Base-by-base conservation (phyloP, 2,888 invertebrate genomes). In the Epiperipatus broadwayi region DNA sequence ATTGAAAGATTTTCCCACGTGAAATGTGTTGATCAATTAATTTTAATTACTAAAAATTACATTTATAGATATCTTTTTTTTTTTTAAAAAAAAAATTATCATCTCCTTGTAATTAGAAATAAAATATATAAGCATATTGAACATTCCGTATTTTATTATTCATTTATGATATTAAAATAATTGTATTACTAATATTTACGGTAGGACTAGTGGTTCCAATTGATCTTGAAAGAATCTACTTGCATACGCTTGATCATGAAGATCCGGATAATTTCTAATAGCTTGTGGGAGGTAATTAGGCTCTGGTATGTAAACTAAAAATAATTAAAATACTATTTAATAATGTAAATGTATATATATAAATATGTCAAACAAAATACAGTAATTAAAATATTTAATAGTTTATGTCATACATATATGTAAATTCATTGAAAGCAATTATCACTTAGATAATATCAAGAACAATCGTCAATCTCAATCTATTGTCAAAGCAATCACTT, bases 241-340 rank as follows among this genome's bases (percentile, higher is more conserved):
- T 20, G 75, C 75, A 53, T 76, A 75, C 1, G 66, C 63, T 27
- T 66, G 63, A 54, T 91, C 89, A 53, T 93, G 83, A 51, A 93
- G 70, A 52, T 84, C 78, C 0, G 84, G 80, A 53, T 77, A 75
- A 27, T 67, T 68, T 10, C 76, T 70, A 5, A 85, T 64, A 43
- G 72, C 69, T 15, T 69, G 64, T 35, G 75, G 70, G 52, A 85
- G 70, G 37, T 70, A 70, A 49, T 77, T 71, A 29, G 74, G 67
- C 36, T 70, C 66, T 2, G 81, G 80, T 16, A 68, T 70, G 39
- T 87, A 67, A 12, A 73, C 89, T 91, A 57, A 12, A n/a, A n/a
- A n/a, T n/a, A n/a, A n/a, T n/a, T n/a, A n/a, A n/a, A 21, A 38
- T 14, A 37, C 8, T 28, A 2, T 40, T 30, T 27, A 32, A 7